These are phyloP conservation scores for Momotus momota DNA, from an alignment of 2,797 vertebrate species.

Conservation along the genomic window DNA sequence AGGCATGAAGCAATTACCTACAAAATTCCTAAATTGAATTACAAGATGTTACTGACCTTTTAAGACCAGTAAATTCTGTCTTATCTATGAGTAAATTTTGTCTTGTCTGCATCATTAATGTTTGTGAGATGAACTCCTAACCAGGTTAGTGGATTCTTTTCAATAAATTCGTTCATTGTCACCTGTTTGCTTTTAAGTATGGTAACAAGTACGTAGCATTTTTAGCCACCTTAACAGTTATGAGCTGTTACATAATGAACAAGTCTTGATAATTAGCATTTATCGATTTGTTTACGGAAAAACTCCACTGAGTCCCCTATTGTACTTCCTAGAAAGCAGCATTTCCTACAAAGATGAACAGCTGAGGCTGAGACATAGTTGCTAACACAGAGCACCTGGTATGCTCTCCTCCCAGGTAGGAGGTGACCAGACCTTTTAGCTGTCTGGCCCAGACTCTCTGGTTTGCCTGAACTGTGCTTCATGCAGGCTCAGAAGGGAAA, in stretches of 20 bases:
- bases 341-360: not conserved
- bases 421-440: not conserved
- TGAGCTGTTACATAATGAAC: not conserved
- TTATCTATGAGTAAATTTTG: not conserved
- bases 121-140: not conserved
- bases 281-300: not conserved
- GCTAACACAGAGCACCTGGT: not conserved
- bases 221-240: not conserved
- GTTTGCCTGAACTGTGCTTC: not conserved
- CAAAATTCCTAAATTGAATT: not conserved
- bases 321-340: not conserved
- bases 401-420: not conserved
- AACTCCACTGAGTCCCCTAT: not conserved
- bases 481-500: not conserved
- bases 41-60: not conserved
- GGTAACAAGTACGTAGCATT: not conserved
- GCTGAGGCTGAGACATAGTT: not conserved
- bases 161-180: not conserved
- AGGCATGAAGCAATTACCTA: not conserved
- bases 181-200: not conserved
- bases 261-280: not conserved
- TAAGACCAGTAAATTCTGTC: not conserved
- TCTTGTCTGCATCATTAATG: not conserved
- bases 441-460: not conserved
- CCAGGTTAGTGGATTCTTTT: not conserved